Evolutionary conservation across 2,888 invertebrate genomes (phyloP).

Genomic region (Erebia epiphron): DNA sequence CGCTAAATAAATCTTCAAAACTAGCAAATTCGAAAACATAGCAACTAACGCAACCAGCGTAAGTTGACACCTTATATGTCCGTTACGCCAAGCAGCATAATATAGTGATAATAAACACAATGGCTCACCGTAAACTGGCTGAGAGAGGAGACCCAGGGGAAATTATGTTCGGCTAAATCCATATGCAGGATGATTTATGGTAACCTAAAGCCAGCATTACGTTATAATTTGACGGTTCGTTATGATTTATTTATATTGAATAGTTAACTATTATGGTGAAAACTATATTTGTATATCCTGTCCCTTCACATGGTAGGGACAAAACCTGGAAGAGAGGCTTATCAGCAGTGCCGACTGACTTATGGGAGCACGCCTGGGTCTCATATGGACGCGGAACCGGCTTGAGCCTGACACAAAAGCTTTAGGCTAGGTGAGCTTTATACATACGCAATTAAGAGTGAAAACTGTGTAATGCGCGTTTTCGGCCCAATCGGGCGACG

Average conservation of each 20-base stretch:
- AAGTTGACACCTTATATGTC: constrained; percentile 24
- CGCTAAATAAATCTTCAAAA: constrained; percentile 14
- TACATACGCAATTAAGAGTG: no score
- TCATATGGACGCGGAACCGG: no score
- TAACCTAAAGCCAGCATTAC: constrained; percentile 40
- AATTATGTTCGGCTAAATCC: constrained; percentile 54
- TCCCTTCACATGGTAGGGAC: no score
- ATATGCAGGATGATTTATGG: constrained; percentile 51
- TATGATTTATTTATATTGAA: constrained; percentile 29
- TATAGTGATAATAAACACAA: constrained; percentile 30
- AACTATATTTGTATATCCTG: background rate
- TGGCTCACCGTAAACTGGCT: constrained; percentile 36
- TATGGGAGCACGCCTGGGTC: no score
- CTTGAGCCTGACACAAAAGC: no score
- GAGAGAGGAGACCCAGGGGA: constrained; percentile 47
- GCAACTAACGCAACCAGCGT: constrained; percentile 18
- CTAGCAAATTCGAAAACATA: constrained; percentile 19
- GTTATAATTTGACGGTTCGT: constrained; percentile 38
- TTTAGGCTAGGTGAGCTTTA: no score
- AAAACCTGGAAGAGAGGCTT: no score
- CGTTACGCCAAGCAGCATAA: constrained; percentile 23
- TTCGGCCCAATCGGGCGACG: no score
- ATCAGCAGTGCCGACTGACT: no score
- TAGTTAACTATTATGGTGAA: background rate
- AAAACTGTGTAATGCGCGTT: no score